Conservation (phyloP, 2,888 invertebrate genomes). For the Drosophila ustulata region DNA sequence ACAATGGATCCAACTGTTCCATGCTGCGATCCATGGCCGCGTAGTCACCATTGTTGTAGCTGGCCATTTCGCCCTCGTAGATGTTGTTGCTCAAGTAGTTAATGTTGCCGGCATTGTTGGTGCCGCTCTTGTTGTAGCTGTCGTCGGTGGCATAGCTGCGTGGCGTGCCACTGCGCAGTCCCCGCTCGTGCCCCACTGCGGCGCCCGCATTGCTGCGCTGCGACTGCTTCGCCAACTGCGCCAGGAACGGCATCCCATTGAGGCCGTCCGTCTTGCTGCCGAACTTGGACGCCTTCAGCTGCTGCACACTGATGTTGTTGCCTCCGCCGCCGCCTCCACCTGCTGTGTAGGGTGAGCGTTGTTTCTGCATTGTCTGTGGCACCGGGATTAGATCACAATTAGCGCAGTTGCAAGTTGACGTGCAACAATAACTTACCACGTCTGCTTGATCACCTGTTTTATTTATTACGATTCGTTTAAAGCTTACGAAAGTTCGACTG, state of each 20-base stretch:
- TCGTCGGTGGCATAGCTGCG: slow-evolving; percentile 21
- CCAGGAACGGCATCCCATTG: slow-evolving; percentile 49
- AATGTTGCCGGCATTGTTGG: background rate
- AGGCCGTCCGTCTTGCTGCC: slow-evolving; percentile 22
- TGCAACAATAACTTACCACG: background rate
- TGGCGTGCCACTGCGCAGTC: slow-evolving; percentile 23
- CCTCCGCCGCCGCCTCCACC: background rate
- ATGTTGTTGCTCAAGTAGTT: slow-evolving; percentile 30
- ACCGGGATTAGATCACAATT: background rate
- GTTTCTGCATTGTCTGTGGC: slow-evolving; percentile 58
- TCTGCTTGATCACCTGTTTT: slow-evolving; percentile 3
- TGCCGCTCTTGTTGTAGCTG: background rate
- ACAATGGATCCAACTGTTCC: slow-evolving; percentile 1
- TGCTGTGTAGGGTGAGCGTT: slow-evolving; percentile 61
- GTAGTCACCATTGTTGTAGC: background rate
- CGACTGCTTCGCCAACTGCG: slow-evolving; percentile 29
- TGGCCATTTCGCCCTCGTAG: slow-evolving; percentile 72
- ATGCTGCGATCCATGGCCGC: slow-evolving; percentile 1
- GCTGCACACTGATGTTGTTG: slow-evolving; percentile 35
- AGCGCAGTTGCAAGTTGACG: background rate
- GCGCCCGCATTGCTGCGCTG: slow-evolving; percentile 19
- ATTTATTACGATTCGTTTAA: slow-evolving; percentile 10
- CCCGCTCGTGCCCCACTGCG: slow-evolving; percentile 19
- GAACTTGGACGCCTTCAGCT: slow-evolving; percentile 27
- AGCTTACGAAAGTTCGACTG: slow-evolving; percentile 16